phyloP scores from a whole-genome alignment of 2,797 vertebrate species.

The Chaunax sp. region DNA sequence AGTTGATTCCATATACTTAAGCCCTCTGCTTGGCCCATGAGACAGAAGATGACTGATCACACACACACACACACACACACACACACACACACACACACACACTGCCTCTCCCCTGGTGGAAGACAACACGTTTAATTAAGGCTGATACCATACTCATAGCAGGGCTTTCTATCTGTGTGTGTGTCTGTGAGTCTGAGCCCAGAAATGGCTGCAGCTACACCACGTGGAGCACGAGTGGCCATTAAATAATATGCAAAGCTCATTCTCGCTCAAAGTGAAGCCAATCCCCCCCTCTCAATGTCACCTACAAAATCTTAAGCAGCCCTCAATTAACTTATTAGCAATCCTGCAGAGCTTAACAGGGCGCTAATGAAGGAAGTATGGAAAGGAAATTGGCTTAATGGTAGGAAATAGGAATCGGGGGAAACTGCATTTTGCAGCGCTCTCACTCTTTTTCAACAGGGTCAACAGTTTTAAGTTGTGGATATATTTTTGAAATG shows the following conservation, averaged over 20 bases:
- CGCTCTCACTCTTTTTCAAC: constrained; percentile 4
- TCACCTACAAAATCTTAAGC: constrained; percentile 78
- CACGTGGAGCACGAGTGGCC: constrained; percentile 48
- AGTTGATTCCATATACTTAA: constrained; percentile 47
- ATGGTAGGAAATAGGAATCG: constrained; percentile 59
- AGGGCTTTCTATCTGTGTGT: constrained; percentile 20
- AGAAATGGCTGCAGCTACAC: constrained; percentile 30
- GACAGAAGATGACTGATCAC: constrained; percentile 41
- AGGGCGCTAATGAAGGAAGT: constrained; percentile 67
- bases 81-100: constrained; percentile 25
- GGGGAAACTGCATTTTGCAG: constrained; percentile 5
- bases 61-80: constrained; percentile 1
- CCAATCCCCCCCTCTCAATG: constrained; percentile 74
- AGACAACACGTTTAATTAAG: constrained; percentile 71
- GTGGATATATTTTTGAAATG: constrained; percentile 21
- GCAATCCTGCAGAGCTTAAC: constrained; percentile 71
- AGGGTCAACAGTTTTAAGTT: constrained; percentile 25
- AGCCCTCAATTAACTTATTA: constrained; percentile 78
- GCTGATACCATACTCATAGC: constrained; percentile 59
- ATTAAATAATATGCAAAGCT: constrained; percentile 75
- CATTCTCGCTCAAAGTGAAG: constrained; percentile 63
- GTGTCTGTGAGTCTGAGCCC: constrained; percentile 18
- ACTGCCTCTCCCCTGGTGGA: constrained; percentile 31
- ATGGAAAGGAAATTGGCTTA: constrained; percentile 54
- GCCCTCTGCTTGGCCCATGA: constrained; percentile 24